phyloP scores from a whole-genome alignment of 1,140 invertebrate species.

The Campoletis sonorensis region DNA sequence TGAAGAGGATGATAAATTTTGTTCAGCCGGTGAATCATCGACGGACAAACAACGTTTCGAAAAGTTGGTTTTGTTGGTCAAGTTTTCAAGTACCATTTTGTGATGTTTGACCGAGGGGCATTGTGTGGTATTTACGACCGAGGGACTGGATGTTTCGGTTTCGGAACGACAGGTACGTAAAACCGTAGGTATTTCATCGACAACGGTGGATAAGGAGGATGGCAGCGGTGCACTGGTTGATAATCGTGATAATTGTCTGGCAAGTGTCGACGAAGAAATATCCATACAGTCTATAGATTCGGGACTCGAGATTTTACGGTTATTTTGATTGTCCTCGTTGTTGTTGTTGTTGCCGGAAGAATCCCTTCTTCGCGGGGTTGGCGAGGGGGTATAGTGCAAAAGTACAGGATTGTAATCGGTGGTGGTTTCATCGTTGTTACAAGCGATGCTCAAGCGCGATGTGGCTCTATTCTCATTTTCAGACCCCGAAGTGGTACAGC shows the following conservation, averaged over 20 bases:
- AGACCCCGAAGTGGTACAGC: constrained; percentile 66
- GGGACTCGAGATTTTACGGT: constrained; percentile 60
- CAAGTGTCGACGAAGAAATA: constrained; percentile 59
- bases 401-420: constrained; percentile 70
- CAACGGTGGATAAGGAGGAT: constrained; percentile 76
- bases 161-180: constrained; percentile 72
- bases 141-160: constrained; percentile 74
- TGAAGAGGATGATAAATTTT: constrained; percentile 43
- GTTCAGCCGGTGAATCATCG: constrained; percentile 71
- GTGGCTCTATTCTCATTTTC: constrained; percentile 62
- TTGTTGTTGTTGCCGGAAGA: constrained; percentile 43
- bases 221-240: constrained; percentile 81
- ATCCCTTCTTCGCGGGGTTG: constrained; percentile 64
- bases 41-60: constrained; percentile 70
- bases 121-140: constrained; percentile 76
- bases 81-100: constrained; percentile 79
- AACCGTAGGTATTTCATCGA: constrained; percentile 61
- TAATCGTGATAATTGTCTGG: constrained; percentile 72
- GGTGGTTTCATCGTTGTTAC: constrained; percentile 56
- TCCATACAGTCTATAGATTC: constrained; percentile 64
- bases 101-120: constrained; percentile 80
- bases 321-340: constrained; percentile 43
- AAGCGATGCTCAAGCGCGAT: constrained; percentile 49
- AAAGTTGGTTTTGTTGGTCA: constrained; percentile 72
- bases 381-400: constrained; percentile 68